phyloP scores from a whole-genome alignment of 2,113 vertebrate genomes.

The Aythya baeri region DNA sequence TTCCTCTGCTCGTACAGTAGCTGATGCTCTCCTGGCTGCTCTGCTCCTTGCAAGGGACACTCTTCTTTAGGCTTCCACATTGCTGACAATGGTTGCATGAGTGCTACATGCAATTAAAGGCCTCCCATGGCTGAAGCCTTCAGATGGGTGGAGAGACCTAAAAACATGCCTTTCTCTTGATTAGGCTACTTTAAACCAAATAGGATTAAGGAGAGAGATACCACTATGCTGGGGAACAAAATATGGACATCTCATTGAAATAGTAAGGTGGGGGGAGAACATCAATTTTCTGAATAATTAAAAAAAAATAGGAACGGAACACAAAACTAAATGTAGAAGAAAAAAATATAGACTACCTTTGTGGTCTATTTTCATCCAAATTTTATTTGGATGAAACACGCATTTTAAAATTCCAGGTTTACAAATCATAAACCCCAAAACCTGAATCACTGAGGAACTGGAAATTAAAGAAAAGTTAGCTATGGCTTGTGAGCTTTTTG shows the following conservation, averaged over 20 bases:
- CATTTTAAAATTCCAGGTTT: background rate
- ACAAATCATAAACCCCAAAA: background rate
- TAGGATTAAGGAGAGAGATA: constrained; percentile 36
- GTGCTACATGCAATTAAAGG: constrained; percentile 45
- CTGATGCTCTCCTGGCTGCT: constrained; percentile 2
- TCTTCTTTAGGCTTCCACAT: background rate
- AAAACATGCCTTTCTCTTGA: constrained; percentile 37
- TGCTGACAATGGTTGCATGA: background rate
- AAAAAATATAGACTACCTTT: background rate
- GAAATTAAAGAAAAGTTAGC: constrained; percentile 25
- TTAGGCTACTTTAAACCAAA: constrained; percentile 50
- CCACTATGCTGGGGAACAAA: background rate
- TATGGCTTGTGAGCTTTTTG: constrained; percentile 25
- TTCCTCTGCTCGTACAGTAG: constrained; percentile 20
- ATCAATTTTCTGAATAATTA: background rate
- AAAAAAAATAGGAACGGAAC: background rate
- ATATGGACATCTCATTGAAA: background rate
- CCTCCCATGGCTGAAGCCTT: background rate
- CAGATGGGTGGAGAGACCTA: constrained; percentile 9
- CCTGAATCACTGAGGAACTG: background rate
- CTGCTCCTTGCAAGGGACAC: background rate
- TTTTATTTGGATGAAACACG: background rate
- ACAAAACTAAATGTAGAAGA: background rate
- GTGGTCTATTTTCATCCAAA: background rate
- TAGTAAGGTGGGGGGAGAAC: no score